These are phyloP conservation scores for Hyposmocoma kahamanoa DNA, from an alignment of 1,140 invertebrate genomes.

Conservation along the genomic window DNA sequence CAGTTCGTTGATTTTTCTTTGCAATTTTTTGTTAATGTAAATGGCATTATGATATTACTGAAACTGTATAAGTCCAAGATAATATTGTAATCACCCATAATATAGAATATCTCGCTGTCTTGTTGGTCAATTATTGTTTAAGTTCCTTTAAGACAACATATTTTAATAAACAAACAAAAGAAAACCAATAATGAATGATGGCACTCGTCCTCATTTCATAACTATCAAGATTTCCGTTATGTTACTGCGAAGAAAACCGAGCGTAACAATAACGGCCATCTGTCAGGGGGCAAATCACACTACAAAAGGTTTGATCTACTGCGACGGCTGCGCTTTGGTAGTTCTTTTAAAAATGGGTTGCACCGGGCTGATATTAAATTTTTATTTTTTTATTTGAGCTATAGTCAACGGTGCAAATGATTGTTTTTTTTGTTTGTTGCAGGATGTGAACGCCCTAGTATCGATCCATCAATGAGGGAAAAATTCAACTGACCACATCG, in stretches of 20 bases:
- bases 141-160: no score
- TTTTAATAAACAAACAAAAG: no score
- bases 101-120: no score
- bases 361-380: slow-evolving; percentile 3
- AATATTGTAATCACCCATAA: no score
- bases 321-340: slow-evolving; percentile 11
- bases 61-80: no score
- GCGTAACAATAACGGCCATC: slow-evolving; percentile 22
- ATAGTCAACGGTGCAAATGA: no score
- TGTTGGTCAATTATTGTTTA: no score
- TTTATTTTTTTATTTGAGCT: neutral
- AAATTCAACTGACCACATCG: slow-evolving; percentile 40
- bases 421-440: slow-evolving; percentile 46
- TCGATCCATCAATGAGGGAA: slow-evolving; percentile 50
- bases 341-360: slow-evolving; percentile 16
- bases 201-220: neutral
- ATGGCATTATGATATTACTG: no score
- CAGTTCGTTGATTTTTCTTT: no score
- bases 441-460: slow-evolving; percentile 49
- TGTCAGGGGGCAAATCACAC: slow-evolving; percentile 19
- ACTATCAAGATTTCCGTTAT: slow-evolving; percentile 15
- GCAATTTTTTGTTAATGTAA: no score
- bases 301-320: slow-evolving; percentile 20
- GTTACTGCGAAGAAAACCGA: slow-evolving; percentile 9
- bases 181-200: neutral